phyloP scores from a whole-genome alignment of 1,140 invertebrate species.

The Drosophila pandora region DNA sequence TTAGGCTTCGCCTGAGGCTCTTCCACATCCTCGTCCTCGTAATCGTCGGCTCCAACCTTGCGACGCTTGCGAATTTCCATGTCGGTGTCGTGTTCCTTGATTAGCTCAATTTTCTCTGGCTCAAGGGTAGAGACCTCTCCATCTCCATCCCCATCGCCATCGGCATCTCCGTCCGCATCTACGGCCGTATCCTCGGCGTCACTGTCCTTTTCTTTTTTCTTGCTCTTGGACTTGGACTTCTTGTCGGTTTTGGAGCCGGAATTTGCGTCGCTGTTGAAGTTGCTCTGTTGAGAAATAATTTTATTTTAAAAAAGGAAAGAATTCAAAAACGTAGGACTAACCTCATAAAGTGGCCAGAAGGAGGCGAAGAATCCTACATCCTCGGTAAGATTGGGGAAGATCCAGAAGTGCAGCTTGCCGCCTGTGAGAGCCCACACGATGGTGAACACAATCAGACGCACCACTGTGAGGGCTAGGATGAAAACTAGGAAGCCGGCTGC shows the following conservation, averaged over 20 bases:
- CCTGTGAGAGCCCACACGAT: conserved; percentile 95
- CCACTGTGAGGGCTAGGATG: conserved; percentile 94
- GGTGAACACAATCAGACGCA: conserved; percentile 96
- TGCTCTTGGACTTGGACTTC: conserved; percentile 85
- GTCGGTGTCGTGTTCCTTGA: conserved; percentile 81
- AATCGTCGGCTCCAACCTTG: conserved; percentile 67
- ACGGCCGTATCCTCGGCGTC: conserved; percentile 85
- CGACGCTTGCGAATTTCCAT: conserved; percentile 71
- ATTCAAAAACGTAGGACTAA: conserved; percentile 77
- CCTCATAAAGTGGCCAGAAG: conserved; percentile 98
- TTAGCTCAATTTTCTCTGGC: conserved; percentile 78
- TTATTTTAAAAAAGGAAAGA: background rate
- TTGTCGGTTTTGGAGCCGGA: conserved; percentile 84
- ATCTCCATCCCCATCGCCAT: conserved; percentile 67
- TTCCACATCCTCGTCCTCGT: conserved; percentile 67
- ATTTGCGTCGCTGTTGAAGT: conserved; percentile 57
- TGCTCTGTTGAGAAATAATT: conserved; percentile 46
- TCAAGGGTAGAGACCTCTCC: conserved; percentile 55
- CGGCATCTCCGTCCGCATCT: conserved; percentile 63
- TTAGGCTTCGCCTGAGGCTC: conserved; percentile 44
- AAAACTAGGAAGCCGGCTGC: conserved; percentile 97
- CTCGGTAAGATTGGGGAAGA: conserved; percentile 98
- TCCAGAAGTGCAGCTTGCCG: conserved; percentile 97
- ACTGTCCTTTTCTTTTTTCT: conserved; percentile 90
- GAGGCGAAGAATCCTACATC: conserved; percentile 99